A percentile compares a stretch with the other conserved stretches of the same genome.
These are phyloP conservation scores for Micromussa lordhowensis DNA, from an alignment of 92 coral and sea anemone genomes.

Conservation along the genomic window DNA sequence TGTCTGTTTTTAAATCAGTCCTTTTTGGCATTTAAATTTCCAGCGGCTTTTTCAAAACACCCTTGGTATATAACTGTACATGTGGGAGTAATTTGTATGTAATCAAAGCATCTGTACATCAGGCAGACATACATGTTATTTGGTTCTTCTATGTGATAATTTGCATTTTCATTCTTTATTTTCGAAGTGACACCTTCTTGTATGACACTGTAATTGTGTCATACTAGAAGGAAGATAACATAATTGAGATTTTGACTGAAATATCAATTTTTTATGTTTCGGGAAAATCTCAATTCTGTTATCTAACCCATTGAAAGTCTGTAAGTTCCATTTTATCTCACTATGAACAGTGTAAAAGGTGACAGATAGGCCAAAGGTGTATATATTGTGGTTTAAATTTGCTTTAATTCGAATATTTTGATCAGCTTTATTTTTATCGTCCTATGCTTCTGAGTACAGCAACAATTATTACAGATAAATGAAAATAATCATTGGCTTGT, in stretches of 20 bases:
- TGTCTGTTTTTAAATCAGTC: background rate
- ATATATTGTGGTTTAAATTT: background rate
- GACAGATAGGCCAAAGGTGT: background rate
- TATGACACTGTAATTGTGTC: too few species aligned
- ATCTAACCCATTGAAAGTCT: background rate
- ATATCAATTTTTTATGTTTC: background rate
- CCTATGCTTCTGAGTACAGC: background rate
- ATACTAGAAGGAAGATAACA: too few species aligned
- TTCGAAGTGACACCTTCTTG: too few species aligned
- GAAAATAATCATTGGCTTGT: background rate
- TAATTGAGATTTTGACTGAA: too few species aligned
- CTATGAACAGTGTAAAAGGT: background rate
- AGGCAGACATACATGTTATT: background rate
- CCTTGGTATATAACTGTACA: background rate
- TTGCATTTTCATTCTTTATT: background rate
- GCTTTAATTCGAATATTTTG: background rate
- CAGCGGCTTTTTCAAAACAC: background rate
- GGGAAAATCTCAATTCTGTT: background rate
- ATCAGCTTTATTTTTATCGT: background rate
- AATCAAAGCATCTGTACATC: background rate
- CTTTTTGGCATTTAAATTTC: background rate
- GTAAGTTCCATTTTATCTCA: background rate
- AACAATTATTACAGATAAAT: background rate
- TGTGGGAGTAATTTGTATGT: background rate
- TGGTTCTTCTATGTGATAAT: background rate